Evolutionary conservation across 2,888 invertebrate species (phyloP).

Genomic region (Epistrophe eligans): DNA sequence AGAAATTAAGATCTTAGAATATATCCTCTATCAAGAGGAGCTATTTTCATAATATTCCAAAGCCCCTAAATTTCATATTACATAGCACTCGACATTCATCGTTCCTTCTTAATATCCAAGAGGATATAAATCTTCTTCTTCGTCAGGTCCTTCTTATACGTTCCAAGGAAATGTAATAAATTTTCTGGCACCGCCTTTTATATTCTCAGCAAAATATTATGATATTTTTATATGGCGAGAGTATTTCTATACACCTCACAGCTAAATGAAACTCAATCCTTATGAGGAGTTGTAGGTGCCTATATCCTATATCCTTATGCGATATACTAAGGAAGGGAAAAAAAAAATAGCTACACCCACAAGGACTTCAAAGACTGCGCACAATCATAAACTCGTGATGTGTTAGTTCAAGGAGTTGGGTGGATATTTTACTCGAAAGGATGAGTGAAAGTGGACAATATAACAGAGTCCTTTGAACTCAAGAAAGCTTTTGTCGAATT

Average conservation of each 20-base stretch:
- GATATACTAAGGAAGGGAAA: constrained; percentile 11
- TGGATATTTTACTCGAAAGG: constrained; percentile 35
- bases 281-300: background rate
- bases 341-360: constrained; percentile 68
- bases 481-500: constrained; percentile 74
- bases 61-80: background rate
- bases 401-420: constrained; percentile 68
- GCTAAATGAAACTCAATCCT: constrained; percentile 34
- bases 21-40: constrained; percentile 30
- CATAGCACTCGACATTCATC: constrained; percentile 55
- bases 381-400: constrained; percentile 63
- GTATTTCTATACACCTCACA: constrained; percentile 42
- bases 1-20: constrained; percentile 61
- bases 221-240: constrained; percentile 55
- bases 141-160: constrained; percentile 52
- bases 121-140: constrained; percentile 72
- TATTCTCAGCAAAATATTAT: constrained; percentile 72
- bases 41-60: constrained; percentile 16
- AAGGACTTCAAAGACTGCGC: constrained; percentile 63
- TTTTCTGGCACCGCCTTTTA: constrained; percentile 75
- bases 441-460: constrained; percentile 70
- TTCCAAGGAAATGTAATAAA: constrained; percentile 62
- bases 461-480: constrained; percentile 71
- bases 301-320: constrained; percentile 36
- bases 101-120: constrained; percentile 67